Evolutionary conservation across 1,140 invertebrate genomes (phyloP).

Genomic region (Nebria ingens): DNA sequence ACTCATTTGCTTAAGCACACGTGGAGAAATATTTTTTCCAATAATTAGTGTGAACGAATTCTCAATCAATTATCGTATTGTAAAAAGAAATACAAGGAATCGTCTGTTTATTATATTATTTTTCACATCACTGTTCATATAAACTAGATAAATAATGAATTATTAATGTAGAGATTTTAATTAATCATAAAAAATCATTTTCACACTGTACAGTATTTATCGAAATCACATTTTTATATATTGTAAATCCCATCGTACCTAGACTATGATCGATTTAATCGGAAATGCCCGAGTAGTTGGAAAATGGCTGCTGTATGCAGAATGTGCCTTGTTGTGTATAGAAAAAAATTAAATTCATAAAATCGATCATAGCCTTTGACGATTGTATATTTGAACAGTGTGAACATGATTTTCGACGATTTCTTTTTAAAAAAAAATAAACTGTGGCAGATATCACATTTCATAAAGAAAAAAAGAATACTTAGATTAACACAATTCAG

Average conservation of each 20-base stretch:
- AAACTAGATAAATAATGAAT: slow-evolving; percentile 2
- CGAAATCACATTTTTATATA: not conserved
- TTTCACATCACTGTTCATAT: slow-evolving; percentile 4
- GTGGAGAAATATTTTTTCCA: not conserved
- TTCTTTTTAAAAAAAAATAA: slow-evolving; percentile 4
- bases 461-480: not conserved
- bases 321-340: slow-evolving; percentile 8
- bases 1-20: too few relatives aligned
- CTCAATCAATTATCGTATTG: slow-evolving; percentile 5
- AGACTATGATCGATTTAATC: not conserved
- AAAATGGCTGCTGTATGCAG: not conserved
- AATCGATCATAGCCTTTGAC: not conserved
- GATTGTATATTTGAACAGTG: not conserved
- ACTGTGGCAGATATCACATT: slow-evolving; percentile 6
- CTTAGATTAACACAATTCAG: not conserved
- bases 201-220: not conserved
- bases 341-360: too few relatives aligned
- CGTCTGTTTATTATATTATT: not conserved
- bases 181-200: not conserved
- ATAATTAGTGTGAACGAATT: not conserved
- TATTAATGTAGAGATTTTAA: not conserved
- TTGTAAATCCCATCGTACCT: not conserved
- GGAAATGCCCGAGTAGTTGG: not conserved
- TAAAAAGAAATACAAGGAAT: not conserved
- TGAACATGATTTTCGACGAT: not conserved